phyloP scores from a whole-genome alignment of 2,113 vertebrate genomes.

The Coptodon bakossiorum region DNA sequence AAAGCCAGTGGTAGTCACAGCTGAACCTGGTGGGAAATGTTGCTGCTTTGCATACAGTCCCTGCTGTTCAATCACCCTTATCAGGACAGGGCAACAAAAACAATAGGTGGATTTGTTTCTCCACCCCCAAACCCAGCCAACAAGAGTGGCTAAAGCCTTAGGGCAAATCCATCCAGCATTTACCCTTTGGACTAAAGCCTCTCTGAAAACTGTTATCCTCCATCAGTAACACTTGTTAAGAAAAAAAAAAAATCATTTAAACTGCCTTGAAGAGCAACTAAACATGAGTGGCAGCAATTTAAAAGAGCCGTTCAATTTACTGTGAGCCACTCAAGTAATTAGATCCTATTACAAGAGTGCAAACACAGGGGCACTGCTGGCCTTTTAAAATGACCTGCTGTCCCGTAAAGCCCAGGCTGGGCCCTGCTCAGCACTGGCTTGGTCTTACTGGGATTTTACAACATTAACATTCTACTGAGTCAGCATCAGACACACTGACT shows the following conservation, averaged over 20 bases:
- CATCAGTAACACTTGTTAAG: background rate
- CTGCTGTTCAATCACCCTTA: background rate
- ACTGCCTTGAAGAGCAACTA: background rate
- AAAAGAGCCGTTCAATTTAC: background rate
- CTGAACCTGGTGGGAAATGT: background rate
- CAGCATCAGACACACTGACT: conserved; percentile 32
- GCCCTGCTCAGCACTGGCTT: conserved; percentile 11
- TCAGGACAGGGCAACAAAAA: background rate
- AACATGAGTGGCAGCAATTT: background rate
- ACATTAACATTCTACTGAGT: conserved; percentile 54
- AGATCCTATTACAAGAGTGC: conserved; percentile 3
- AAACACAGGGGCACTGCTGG: conserved; percentile 7
- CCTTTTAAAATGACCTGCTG: conserved; percentile 36
- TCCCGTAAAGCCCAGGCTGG: conserved; percentile 8
- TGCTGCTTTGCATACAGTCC: background rate
- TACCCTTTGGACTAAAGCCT: background rate
- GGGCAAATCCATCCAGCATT: background rate
- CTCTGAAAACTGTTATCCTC: background rate
- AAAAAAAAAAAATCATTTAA: background rate
- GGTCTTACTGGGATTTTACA: conserved; percentile 58
- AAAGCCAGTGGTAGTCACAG: background rate
- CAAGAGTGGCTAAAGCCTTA: background rate
- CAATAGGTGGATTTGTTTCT: background rate
- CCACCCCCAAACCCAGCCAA: background rate
- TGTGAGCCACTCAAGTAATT: conserved; percentile 6